These are phyloP conservation scores for Drosophila nr. perissopoda DNA, from an alignment of 2,888 invertebrate species.

Conservation along the genomic window DNA sequence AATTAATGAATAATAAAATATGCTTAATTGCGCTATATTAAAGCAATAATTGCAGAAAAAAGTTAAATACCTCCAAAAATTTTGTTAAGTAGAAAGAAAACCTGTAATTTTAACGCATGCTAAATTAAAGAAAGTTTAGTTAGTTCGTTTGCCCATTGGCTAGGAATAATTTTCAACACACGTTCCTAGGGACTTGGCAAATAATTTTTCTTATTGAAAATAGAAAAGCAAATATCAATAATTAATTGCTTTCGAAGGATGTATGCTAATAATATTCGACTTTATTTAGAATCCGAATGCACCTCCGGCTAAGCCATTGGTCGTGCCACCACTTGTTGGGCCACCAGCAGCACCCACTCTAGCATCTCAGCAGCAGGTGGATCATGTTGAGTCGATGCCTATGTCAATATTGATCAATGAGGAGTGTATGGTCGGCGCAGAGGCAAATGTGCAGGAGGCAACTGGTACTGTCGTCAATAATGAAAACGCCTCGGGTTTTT, in stretches of 20 bases:
- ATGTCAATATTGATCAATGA: conserved; percentile 30
- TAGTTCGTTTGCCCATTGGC: neutral
- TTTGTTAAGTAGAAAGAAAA: too few relatives aligned
- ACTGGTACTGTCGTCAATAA: neutral
- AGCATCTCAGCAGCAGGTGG: neutral
- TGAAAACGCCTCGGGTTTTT: neutral
- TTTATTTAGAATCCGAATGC: conserved; percentile 62
- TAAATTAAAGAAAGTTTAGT: conserved; percentile 2
- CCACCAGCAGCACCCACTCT: neutral
- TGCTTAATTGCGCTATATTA: neutral
- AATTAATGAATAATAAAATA: neutral
- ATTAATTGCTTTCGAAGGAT: neutral
- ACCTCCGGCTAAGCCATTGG: neutral
- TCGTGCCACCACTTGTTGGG: neutral
- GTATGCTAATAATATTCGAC: conserved; percentile 13
- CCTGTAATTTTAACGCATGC: neutral
- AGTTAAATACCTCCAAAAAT: neutral
- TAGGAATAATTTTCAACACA: neutral
- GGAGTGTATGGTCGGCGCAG: conserved; percentile 19
- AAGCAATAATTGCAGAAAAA: neutral
- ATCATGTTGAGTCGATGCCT: conserved; percentile 1
- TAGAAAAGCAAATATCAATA: neutral
- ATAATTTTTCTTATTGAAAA: conserved; percentile 3
- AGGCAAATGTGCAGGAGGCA: neutral
- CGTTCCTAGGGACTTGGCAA: neutral